Evolutionary conservation across 1,140 invertebrate genomes (phyloP).

Genomic region (Aphaenogaster ashmeadi): DNA sequence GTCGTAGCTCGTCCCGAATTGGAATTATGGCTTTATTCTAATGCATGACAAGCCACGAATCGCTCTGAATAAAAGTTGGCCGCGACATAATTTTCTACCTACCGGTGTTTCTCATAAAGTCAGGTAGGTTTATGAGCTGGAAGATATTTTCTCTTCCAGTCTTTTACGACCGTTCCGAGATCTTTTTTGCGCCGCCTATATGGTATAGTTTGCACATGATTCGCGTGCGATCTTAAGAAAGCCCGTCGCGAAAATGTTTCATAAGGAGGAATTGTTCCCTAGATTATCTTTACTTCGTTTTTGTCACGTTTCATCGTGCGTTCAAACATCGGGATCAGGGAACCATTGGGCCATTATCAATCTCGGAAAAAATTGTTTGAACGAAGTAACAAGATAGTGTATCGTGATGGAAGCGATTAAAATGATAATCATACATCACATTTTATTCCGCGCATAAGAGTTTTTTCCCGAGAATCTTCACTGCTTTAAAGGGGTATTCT

Average conservation of each 20-base stretch:
- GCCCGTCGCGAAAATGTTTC: not conserved
- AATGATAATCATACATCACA: not conserved
- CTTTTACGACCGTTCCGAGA: constrained; percentile 43
- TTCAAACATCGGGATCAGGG: not conserved
- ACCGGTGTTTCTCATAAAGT: constrained; percentile 20
- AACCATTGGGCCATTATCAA: not conserved
- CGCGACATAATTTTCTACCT: constrained; percentile 6
- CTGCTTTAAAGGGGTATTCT: not conserved
- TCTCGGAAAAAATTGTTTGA: constrained; percentile 20
- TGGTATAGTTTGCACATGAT: constrained; percentile 17
- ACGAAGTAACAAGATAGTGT: not conserved
- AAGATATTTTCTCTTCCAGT: constrained; percentile 35
- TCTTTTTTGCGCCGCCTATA: constrained; percentile 6
- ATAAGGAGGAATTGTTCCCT: not conserved
- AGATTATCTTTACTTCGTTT: not conserved
- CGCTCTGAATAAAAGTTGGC: constrained; percentile 39
- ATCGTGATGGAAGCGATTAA: not conserved
- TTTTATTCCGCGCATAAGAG: not conserved
- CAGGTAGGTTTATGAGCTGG: constrained; percentile 49
- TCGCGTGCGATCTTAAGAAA: not conserved
- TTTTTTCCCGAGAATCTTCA: constrained; percentile 11
- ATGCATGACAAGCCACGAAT: constrained; percentile 27
- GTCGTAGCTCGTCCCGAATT: not conserved
- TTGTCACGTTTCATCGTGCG: not conserved
- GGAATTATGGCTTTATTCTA: constrained; percentile 47